Evolutionary conservation across 2,797 vertebrate genomes (phyloP).

Genomic region (Esox masquinongy): DNA sequence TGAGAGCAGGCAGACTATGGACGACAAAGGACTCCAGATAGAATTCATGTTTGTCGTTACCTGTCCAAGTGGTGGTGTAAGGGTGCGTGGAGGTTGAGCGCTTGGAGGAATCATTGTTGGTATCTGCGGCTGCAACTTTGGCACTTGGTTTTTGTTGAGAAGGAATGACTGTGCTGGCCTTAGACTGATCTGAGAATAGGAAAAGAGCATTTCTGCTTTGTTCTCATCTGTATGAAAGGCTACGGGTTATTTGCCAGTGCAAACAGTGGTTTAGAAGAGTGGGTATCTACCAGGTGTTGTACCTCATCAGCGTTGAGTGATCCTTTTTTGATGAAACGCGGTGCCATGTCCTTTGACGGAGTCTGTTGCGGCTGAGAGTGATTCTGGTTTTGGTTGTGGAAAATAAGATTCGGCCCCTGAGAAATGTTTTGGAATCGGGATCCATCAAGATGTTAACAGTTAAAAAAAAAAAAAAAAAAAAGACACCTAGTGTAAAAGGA

Average conservation of each 20-base stretch:
- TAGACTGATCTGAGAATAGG: conserved; percentile 86
- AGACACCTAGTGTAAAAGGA: neutral
- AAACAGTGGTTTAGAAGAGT: neutral
- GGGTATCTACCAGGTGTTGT: conserved; percentile 31
- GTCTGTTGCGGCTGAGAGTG: conserved; percentile 93
- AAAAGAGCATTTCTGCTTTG: neutral
- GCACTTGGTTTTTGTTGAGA: conserved; percentile 97
- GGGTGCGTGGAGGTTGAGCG: conserved; percentile 92
- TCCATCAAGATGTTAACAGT: conserved; percentile 8
- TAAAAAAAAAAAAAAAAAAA: neutral
- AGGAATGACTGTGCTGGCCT: conserved; percentile 97
- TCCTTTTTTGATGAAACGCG: conserved; percentile 98
- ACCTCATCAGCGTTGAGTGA: conserved; percentile 98
- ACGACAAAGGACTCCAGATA: neutral
- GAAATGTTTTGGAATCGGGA: neutral
- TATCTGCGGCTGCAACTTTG: conserved; percentile 98
- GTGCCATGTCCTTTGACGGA: conserved; percentile 97
- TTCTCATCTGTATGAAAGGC: neutral
- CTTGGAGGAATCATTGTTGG: conserved; percentile 95
- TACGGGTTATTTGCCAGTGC: neutral
- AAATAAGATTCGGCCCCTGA: conserved; percentile 97
- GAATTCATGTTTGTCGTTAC: conserved; percentile 59
- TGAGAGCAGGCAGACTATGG: neutral
- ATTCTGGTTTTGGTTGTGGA: conserved; percentile 95
- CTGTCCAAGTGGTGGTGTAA: conserved; percentile 96